phyloP scores from a whole-genome alignment of 2,888 invertebrate genomes.

The Acanthopleura granulata region DNA sequence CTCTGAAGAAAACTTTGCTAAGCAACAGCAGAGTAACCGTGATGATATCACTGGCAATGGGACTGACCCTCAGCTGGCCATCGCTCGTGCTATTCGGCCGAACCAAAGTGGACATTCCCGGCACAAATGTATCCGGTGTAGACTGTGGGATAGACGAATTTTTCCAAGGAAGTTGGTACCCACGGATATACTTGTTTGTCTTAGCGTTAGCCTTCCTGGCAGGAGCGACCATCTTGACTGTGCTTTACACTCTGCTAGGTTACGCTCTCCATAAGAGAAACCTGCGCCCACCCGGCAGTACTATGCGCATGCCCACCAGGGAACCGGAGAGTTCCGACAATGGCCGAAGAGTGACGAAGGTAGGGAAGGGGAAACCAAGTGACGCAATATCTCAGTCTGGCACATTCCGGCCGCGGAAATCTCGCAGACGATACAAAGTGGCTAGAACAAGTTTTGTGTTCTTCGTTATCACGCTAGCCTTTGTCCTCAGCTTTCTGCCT shows the following conservation, averaged over 20 bases:
- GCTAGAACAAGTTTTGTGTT: conserved; percentile 12
- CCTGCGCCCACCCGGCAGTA: not conserved
- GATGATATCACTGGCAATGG: conserved; percentile 4
- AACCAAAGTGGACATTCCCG: not conserved
- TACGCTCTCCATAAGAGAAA: conserved; percentile 13
- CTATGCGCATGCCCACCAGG: not conserved
- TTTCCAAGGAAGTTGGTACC: not conserved
- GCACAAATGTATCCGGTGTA: not conserved
- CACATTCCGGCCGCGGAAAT: not conserved
- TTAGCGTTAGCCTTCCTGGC: not conserved
- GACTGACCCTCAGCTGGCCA: conserved; percentile 3
- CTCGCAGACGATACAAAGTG: conserved; percentile 8
- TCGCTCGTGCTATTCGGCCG: conserved; percentile 14
- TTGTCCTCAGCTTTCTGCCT: conserved; percentile 8
- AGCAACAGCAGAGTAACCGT: not conserved
- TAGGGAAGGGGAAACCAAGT: not conserved
- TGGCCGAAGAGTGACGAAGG: not conserved
- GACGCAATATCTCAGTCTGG: conserved; percentile 7
- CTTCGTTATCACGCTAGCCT: not conserved
- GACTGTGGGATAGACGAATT: conserved; percentile 11
- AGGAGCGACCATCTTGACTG: not conserved
- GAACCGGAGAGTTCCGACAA: conserved; percentile 14
- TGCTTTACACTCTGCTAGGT: conserved; percentile 2
- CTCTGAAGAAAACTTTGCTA: not conserved
- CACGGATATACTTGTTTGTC: not conserved